phyloP scores from a whole-genome alignment of 2,797 vertebrate species.

The Anabacerthia variegaticeps region DNA sequence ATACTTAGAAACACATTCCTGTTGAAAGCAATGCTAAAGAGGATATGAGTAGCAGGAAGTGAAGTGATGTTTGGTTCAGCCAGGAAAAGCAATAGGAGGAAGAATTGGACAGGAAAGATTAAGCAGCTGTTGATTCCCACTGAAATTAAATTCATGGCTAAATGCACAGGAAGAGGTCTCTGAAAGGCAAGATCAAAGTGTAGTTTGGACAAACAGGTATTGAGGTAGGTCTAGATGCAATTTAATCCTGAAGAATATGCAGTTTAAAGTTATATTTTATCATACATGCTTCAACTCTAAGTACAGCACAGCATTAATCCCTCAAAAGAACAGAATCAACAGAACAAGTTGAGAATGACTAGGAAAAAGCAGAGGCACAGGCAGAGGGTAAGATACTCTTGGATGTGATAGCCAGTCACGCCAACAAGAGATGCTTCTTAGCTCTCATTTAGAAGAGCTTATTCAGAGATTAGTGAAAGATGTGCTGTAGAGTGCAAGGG shows the following conservation, averaged over 20 bases:
- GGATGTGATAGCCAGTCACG: not conserved
- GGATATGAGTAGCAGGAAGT: not conserved
- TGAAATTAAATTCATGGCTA: conserved; percentile 26
- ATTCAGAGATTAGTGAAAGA: not conserved
- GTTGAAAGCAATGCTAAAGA: conserved; percentile 7
- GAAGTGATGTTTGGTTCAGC: not conserved
- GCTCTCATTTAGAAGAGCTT: not conserved
- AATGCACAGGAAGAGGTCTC: not conserved
- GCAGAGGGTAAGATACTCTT: not conserved
- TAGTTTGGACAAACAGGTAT: not conserved
- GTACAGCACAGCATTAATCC: not conserved
- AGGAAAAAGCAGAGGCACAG: not conserved
- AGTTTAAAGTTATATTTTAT: not conserved
- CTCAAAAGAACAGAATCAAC: not conserved
- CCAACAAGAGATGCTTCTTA: not conserved
- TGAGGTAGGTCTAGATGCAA: not conserved
- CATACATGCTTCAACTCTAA: not conserved
- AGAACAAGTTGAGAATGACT: not conserved
- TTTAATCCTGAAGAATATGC: not conserved
- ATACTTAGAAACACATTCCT: not conserved
- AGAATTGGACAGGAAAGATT: conserved; percentile 40
- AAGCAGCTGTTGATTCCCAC: not conserved
- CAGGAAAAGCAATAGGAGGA: not conserved
- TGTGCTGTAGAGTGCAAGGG: not conserved
- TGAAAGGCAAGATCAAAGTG: not conserved